Conservation (phyloP, 2,888 invertebrate genomes). For the Nesidiocoris tenuis region DNA sequence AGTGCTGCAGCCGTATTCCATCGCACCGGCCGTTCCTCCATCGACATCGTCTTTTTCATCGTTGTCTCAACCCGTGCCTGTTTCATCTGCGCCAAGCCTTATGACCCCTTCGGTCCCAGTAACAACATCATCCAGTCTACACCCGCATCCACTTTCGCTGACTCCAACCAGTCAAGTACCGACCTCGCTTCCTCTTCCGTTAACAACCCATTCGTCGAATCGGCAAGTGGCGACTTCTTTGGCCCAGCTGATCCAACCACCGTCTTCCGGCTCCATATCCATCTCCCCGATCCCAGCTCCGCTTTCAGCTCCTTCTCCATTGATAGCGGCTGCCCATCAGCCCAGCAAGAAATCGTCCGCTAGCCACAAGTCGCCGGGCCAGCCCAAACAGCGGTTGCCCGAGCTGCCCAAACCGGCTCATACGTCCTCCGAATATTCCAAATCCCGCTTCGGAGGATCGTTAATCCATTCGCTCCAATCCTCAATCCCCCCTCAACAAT, state of each 20-base stretch:
- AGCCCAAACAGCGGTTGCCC: not conserved
- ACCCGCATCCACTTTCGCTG: not conserved
- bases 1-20: not conserved
- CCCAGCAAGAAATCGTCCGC: too few relatives aligned
- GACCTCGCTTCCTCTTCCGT: not conserved
- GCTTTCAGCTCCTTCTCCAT: slow-evolving; percentile 7
- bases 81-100: not conserved
- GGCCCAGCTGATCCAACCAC: not conserved
- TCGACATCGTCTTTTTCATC: not conserved
- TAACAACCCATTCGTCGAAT: not conserved
- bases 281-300: not conserved
- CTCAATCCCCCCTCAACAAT: not conserved
- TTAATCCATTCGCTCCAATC: not conserved
- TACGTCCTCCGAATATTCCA: not conserved
- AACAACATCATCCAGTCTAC: not conserved
- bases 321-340: not conserved
- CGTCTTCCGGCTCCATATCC: not conserved
- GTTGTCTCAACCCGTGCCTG: not conserved
- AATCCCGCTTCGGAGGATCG: not conserved
- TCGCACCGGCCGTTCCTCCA: not conserved
- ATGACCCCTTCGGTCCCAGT: not conserved
- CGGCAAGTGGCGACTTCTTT: too few relatives aligned
- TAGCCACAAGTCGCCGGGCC: not conserved
- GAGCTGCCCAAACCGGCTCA: not conserved
- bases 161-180: too few relatives aligned